Percentiles rank a stretch among this genome's conserved stretches.
Evolutionary conservation across 2,113 vertebrate species (phyloP).

Genomic region (Amazona guildingii): DNA sequence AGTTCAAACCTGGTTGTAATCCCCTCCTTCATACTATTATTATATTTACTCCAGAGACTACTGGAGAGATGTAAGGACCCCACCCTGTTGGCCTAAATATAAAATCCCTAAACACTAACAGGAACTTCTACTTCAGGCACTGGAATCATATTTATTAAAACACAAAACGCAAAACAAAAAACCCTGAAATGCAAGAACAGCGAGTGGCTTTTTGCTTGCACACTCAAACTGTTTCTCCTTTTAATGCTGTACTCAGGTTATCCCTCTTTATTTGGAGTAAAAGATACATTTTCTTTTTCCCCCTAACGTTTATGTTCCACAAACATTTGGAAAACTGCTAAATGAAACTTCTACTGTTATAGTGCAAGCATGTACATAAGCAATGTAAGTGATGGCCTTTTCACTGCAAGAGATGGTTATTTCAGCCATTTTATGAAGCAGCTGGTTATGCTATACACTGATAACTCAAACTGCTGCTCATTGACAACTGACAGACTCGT

Average conservation of each 20-base stretch:
- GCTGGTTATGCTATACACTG: background rate
- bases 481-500: background rate
- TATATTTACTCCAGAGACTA: background rate
- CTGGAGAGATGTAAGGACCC: background rate
- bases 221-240: background rate
- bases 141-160: background rate
- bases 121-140: background rate
- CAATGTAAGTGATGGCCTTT: background rate
- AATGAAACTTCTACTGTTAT: background rate
- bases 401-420: background rate
- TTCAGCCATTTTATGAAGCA: background rate
- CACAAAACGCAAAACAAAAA: background rate
- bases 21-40: background rate
- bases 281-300: background rate
- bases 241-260: background rate
- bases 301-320: background rate
- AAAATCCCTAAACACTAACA: background rate
- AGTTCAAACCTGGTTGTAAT: background rate
- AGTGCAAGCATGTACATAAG: background rate
- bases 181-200: rapidly evolving
- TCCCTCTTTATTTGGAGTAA: background rate
- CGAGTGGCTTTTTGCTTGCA: background rate
- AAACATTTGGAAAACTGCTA: background rate
- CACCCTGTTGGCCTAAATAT: background rate
- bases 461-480: background rate